Conservation (phyloP, 2,888 invertebrate genomes). For the Hartigia nigra region DNA sequence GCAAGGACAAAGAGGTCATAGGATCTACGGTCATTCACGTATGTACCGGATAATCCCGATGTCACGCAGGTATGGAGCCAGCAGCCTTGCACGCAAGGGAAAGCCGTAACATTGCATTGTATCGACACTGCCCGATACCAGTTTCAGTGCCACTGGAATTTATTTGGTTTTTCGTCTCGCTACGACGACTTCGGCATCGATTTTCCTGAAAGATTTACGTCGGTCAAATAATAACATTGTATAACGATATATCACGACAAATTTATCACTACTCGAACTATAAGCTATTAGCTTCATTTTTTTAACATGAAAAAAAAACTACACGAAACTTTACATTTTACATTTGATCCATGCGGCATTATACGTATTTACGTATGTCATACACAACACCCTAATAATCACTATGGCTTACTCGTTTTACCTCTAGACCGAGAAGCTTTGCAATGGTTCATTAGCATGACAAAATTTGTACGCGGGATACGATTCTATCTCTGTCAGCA, state of each 20-base stretch:
- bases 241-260: background rate
- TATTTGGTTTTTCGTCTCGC: background rate
- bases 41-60: background rate
- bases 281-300: background rate
- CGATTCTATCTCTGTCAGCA: conserved; percentile 23
- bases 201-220: background rate
- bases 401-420: background rate
- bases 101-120: background rate
- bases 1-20: background rate
- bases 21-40: background rate
- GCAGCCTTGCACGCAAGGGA: background rate
- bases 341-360: background rate
- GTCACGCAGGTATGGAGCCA: background rate
- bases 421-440: conserved; percentile 1
- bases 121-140: background rate
- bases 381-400: background rate
- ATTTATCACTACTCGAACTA: background rate
- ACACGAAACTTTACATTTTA: background rate
- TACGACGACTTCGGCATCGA: background rate
- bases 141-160: background rate
- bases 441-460: conserved; percentile 55
- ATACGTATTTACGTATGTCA: background rate
- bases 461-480: conserved; percentile 55
- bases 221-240: background rate
- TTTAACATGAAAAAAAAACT: background rate